Base-by-base conservation (phyloP, 1,140 invertebrate species). In the Lepidurus apus region DNA sequence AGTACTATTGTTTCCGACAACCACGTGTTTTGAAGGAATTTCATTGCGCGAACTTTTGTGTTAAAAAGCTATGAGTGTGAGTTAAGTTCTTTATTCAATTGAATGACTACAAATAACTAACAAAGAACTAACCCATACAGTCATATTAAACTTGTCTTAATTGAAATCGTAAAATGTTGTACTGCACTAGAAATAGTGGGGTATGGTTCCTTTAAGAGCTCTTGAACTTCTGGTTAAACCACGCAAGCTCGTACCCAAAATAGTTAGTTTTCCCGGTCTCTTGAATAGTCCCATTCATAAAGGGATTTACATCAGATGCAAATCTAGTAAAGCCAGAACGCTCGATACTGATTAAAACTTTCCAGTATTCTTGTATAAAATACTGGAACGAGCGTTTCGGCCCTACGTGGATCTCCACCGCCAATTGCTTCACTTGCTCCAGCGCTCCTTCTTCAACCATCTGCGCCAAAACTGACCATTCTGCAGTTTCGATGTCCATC, bases 351-450 rank as follows among this genome's bases (percentile, higher is more conserved):
- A 42, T 34, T 43, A 78, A 73, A n/a, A 78, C 42, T 1, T 24
- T 34, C 26, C 24, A 47, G 17, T 77, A 24, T 3, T 24, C 10
- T 44, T 24, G 9, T 10, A 65, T 17, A 42, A 73, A 26, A 8
- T 42, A 26, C 73, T 77, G 10, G 7, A 43, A 26, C n/a, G 21
- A n/a, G 3, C 24, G 34, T 34, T 78, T 11, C n/a, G 34, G 13
- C 21, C 21, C 53, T 21, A 78, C 21, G 10, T 79, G 78, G 21
- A 79, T 34, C 26, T 79, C 78, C 5, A 79, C 45, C n/a, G 42
- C 73, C 24, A 79, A 6, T 47, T 79, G 78, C 74, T 79, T 79
- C 74, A 79, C 74, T 53, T 76, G 44, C 13, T 76, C 43, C 44
- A 79, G 73, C n/a, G 43, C 11, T 8, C 78, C 77, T 13, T 65